Percentiles rank a stretch among this genome's conserved stretches.
These are phyloP conservation scores for Pomacea maculata DNA, from an alignment of 1,140 invertebrate species.

Conservation along the genomic window DNA sequence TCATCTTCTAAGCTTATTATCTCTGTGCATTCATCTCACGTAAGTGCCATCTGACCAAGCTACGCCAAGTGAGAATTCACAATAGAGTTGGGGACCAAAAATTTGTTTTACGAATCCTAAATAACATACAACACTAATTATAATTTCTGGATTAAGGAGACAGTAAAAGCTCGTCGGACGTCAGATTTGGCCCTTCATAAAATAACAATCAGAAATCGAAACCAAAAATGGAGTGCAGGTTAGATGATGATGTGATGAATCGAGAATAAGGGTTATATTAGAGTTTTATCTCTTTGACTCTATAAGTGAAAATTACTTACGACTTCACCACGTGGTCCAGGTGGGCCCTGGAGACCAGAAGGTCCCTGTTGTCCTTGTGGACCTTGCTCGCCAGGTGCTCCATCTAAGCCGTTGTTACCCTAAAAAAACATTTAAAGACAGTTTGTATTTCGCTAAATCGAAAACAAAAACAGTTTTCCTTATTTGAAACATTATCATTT, in stretches of 20 bases:
- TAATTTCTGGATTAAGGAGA: no score
- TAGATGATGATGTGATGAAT: background rate
- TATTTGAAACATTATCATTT: background rate
- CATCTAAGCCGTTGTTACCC: slow-evolving; percentile 36
- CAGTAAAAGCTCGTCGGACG: no score
- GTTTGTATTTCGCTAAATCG: background rate
- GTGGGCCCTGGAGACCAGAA: slow-evolving; percentile 25
- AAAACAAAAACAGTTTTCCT: background rate
- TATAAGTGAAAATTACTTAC: slow-evolving; percentile 15
- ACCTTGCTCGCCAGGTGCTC: slow-evolving; percentile 31
- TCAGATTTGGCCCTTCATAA: no score
- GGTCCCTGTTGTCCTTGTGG: slow-evolving; percentile 26
- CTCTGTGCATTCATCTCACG: no score
- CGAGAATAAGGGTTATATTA: background rate
- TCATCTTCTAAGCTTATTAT: no score
- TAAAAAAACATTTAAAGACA: background rate
- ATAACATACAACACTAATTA: no score
- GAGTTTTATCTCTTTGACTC: background rate
- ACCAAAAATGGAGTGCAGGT: background rate
- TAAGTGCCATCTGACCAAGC: no score
- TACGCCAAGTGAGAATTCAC: no score
- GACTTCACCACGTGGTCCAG: slow-evolving; percentile 24
- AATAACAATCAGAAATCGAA: background rate
- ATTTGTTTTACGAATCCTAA: no score
- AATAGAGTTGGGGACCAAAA: no score